A percentile compares a stretch with the other conserved stretches of the same genome.
phyloP scores from a whole-genome alignment of 2,113 vertebrate genomes.

The Varanus salvator region DNA sequence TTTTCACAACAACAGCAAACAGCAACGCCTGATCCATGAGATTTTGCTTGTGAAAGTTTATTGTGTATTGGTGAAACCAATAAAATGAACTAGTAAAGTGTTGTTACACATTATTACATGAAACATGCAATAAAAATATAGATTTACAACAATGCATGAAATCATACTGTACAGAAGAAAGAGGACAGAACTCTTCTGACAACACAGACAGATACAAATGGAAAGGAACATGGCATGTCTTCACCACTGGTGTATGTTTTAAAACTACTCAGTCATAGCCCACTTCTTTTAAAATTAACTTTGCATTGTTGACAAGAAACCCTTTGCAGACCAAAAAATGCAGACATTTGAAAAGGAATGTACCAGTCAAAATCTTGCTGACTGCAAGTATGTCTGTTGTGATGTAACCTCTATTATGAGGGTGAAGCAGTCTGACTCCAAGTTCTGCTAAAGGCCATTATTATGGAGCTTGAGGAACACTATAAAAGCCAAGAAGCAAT shows the following conservation, averaged over 20 bases:
- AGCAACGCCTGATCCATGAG: slow-evolving; percentile 53
- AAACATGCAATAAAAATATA: slow-evolving; percentile 28
- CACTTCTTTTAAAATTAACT: not conserved
- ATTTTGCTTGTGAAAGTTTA: slow-evolving; percentile 51
- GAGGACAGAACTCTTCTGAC: slow-evolving; percentile 14
- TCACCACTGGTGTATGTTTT: slow-evolving; percentile 13
- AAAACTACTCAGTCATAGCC: not conserved
- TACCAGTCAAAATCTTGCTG: not conserved
- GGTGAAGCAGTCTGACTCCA: slow-evolving; percentile 8
- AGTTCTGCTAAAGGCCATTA: slow-evolving; percentile 8
- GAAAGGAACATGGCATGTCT: slow-evolving; percentile 11
- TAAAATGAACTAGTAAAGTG: slow-evolving; percentile 38
- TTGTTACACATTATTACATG: slow-evolving; percentile 1
- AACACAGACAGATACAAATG: slow-evolving; percentile 12
- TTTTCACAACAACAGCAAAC: slow-evolving; percentile 44
- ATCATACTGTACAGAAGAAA: not conserved
- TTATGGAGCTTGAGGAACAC: not conserved
- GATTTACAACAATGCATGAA: slow-evolving; percentile 26
- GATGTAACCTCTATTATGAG: not conserved
- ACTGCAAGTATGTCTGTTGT: slow-evolving; percentile 2
- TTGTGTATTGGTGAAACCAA: slow-evolving; percentile 42
- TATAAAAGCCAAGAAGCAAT: not conserved
- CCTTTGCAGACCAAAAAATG: not conserved
- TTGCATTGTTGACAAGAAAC: not conserved
- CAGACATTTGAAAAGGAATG: not conserved